A percentile compares a stretch with the other conserved stretches of the same genome.
Evolutionary conservation across 2,113 vertebrate genomes (phyloP).

Genomic region (Hucho hucho): DNA sequence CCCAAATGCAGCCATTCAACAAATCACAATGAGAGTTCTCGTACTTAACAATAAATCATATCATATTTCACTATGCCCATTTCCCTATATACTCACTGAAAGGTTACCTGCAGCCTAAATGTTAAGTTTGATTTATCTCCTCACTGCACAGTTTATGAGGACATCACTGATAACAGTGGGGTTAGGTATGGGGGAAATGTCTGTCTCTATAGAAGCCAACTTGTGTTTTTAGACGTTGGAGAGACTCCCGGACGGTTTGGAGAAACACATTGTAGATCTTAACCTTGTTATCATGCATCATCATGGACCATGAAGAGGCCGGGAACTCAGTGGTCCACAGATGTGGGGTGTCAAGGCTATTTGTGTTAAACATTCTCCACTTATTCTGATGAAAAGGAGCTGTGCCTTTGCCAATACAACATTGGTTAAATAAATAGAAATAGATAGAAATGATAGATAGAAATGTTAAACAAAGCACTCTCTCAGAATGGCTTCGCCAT

Average conservation of each 20-base stretch:
- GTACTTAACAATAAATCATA: conserved; percentile 19
- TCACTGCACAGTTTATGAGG: conserved; percentile 52
- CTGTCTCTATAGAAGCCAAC: conserved; percentile 40
- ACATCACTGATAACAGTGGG: conserved; percentile 56
- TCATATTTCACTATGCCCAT: conserved; percentile 31
- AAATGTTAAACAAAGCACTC: conserved; percentile 75
- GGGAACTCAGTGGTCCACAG: conserved; percentile 54
- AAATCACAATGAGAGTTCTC: conserved; percentile 38
- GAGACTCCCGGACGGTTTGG: conserved; percentile 41
- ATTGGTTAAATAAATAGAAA: conserved; percentile 68
- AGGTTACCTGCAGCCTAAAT: conserved; percentile 30
- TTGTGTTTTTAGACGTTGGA: conserved; percentile 30
- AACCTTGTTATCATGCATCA: conserved; percentile 25
- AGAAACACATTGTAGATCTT: conserved; percentile 60
- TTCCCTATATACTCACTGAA: conserved; percentile 39
- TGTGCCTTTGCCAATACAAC: conserved; percentile 60
- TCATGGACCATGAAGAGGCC: not conserved
- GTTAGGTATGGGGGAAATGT: conserved; percentile 58
- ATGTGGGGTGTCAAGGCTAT: conserved; percentile 76
- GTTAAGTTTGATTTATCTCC: conserved; percentile 51
- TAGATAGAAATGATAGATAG: conserved; percentile 58
- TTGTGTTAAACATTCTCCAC: conserved; percentile 74
- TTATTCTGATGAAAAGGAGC: conserved; percentile 67
- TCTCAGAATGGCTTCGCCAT: conserved; percentile 13
- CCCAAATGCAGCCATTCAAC: conserved; percentile 27